These are phyloP conservation scores for Nesometra sesokonis DNA, from an alignment of 35 echinoderm and acorn worm genomes.

Conservation along the genomic window DNA sequence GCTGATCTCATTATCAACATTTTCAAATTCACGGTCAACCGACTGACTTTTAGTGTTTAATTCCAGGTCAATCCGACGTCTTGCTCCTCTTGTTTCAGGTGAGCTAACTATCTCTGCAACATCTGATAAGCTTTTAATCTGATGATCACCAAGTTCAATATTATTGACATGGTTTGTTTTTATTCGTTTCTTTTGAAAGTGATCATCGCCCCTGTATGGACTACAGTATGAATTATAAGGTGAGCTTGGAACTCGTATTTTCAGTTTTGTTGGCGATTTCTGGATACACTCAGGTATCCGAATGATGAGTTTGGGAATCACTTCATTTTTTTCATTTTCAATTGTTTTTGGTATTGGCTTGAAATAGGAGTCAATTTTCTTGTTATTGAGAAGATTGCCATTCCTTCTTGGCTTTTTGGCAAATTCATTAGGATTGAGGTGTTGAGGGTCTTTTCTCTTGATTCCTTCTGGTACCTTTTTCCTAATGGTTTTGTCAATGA, in stretches of 20 bases:
- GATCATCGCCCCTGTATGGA: neutral
- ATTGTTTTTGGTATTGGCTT: neutral
- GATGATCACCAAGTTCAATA: neutral
- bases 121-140: neutral
- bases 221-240: neutral
- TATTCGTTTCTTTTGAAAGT: neutral
- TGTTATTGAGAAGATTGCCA: neutral
- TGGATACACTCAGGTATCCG: neutral
- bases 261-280: neutral
- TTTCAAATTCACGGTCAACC: slow-evolving; percentile 55
- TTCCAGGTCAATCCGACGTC: slow-evolving; percentile 43
- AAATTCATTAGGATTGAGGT: neutral
- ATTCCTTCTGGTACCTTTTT: neutral
- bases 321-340: neutral
- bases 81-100: slow-evolving; percentile 43
- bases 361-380: neutral
- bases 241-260: neutral
- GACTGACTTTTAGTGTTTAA: slow-evolving; percentile 42
- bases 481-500: neutral
- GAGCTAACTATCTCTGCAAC: neutral
- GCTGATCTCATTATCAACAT: slow-evolving; percentile 54
- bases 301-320: neutral
- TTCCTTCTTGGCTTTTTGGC: neutral
- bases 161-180: neutral
- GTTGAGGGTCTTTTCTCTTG: neutral